Evolutionary conservation across 2,797 vertebrate species (phyloP).

Genomic region (Squalus acanthias): DNA sequence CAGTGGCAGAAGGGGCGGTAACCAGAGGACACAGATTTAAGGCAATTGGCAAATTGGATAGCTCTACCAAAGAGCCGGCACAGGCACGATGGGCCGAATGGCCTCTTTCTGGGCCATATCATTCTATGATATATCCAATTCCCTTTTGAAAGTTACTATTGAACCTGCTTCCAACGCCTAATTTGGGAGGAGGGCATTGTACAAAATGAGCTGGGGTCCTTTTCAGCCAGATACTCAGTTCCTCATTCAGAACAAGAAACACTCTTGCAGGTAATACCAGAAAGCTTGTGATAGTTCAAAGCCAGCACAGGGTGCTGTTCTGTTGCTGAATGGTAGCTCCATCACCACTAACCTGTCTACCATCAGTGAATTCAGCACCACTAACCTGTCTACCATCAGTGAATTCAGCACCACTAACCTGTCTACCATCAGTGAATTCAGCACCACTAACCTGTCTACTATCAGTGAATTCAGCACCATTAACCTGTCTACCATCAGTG

Average conservation of each 20-base stretch:
- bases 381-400: no score
- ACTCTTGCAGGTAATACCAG: neutral
- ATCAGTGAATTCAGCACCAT: neutral
- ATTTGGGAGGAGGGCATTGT: neutral
- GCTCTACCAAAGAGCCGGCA: no score
- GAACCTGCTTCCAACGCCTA: no score
- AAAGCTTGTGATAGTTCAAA: neutral
- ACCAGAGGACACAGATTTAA: no score
- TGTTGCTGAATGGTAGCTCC: neutral
- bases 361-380: neutral
- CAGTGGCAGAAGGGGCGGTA: no score
- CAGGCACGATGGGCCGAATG: neutral
- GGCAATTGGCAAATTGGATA: no score
- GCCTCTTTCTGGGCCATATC: neutral
- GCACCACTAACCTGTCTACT: no score
- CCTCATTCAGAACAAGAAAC: neutral
- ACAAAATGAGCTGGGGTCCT: neutral
- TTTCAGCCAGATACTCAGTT: neutral
- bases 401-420: neutral
- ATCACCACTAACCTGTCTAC: neutral
- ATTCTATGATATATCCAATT: no score
- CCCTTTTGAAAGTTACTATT: no score
- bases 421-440: neutral
- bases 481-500: neutral
- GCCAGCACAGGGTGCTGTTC: neutral